A percentile compares a stretch with the other conserved stretches of the same genome.
Conservation (phyloP, 2,113 vertebrate species). For the Crotalus horridus region DNA sequence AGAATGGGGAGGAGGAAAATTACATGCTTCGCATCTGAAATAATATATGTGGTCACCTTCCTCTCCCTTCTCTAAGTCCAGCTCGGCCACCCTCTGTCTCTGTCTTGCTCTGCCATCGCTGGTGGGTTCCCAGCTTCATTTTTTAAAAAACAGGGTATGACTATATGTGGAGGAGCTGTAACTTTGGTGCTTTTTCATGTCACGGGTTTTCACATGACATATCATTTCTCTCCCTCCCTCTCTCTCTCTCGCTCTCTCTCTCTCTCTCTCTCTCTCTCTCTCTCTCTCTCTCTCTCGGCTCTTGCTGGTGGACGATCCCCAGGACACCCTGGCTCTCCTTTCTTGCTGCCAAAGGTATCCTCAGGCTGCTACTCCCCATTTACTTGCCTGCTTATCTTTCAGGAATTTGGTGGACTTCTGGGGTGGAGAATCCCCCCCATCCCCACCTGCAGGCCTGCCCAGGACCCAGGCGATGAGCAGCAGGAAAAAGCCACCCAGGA, state of each 20-base stretch:
- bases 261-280: too few relatives aligned
- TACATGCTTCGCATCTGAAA: neutral
- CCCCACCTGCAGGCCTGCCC: neutral
- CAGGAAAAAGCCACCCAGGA: neutral
- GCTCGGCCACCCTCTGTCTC: neutral
- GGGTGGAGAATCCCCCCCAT: neutral
- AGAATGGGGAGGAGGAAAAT: neutral
- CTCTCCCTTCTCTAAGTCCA: neutral
- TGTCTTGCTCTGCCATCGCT: neutral
- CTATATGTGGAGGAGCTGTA: neutral
- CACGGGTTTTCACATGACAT: neutral
- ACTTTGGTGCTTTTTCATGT: neutral
- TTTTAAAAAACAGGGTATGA: neutral
- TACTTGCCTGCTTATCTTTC: neutral
- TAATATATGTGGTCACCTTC: neutral
- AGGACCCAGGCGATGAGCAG: neutral
- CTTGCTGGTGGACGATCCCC: neutral
- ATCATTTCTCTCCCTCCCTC: neutral
- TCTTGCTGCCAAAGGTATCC: neutral
- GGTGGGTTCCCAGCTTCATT: neutral
- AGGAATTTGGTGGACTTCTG: neutral
- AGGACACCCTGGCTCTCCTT: neutral
- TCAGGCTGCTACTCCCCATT: neutral
- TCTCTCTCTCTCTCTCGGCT: neutral
- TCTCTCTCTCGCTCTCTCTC: too few relatives aligned